phyloP scores from a whole-genome alignment of 92 coral and sea anemone species.

The Nematostella vectensis region DNA sequence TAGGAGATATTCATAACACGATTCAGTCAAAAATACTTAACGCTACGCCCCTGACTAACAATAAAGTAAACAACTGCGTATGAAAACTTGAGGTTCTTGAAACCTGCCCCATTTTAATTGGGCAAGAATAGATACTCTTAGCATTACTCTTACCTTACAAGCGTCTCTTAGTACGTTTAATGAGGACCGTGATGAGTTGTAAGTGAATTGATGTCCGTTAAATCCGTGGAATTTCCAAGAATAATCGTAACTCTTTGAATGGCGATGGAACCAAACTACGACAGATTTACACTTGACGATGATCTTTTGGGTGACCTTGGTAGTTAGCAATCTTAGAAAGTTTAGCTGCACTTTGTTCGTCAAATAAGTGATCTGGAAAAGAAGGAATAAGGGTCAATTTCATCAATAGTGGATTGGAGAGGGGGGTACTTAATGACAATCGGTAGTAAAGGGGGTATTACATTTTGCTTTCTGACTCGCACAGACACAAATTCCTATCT shows the following conservation, averaged over 20 bases:
- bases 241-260: slow-evolving; percentile 57
- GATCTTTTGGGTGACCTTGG: slow-evolving; percentile 62
- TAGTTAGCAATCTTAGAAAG: slow-evolving; percentile 85
- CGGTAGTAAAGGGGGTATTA: too few relatives aligned
- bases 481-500: too few relatives aligned
- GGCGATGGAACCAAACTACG: slow-evolving; percentile 82
- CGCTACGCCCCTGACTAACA: too few relatives aligned
- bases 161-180: slow-evolving; percentile 59
- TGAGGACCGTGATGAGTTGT: slow-evolving; percentile 52
- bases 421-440: too few relatives aligned
- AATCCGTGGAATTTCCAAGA: slow-evolving; percentile 89
- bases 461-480: too few relatives aligned
- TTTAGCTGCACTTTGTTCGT: slow-evolving; percentile 82
- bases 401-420: too few relatives aligned
- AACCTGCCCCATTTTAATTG: not conserved
- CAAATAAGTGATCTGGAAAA: slow-evolving; percentile 64
- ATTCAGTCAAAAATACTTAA: too few relatives aligned
- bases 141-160: slow-evolving; percentile 58
- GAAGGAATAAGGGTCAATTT: not conserved
- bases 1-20: too few relatives aligned
- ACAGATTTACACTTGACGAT: slow-evolving; percentile 81
- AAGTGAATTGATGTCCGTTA: slow-evolving; percentile 65
- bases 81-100: not conserved
- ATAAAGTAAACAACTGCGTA: not conserved
- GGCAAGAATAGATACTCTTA: not conserved